These are phyloP conservation scores for Periophthalmus magnuspinnatus DNA, from an alignment of 2,797 vertebrate genomes.

Conservation along the genomic window DNA sequence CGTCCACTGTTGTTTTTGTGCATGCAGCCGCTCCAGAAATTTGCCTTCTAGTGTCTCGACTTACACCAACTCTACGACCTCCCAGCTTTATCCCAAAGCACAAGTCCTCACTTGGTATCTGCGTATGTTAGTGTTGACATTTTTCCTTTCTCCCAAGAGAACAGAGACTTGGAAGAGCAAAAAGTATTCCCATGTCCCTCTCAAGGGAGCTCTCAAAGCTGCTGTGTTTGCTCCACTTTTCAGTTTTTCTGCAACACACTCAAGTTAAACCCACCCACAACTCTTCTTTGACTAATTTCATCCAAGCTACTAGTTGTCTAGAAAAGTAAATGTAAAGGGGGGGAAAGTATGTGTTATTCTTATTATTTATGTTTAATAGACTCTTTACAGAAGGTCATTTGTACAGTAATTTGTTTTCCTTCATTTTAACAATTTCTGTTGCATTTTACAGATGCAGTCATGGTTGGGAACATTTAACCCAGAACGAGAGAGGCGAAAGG, in stretches of 20 bases:
- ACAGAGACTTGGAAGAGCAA: constrained; percentile 51
- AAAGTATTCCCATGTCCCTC: constrained; percentile 66
- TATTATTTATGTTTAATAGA: neutral
- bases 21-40: constrained; percentile 53
- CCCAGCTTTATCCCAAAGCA: constrained; percentile 27
- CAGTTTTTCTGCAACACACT: constrained; percentile 31
- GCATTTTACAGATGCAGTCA: constrained; percentile 79
- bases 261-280: constrained; percentile 19
- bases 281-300: constrained; percentile 28
- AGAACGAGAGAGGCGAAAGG: constrained; percentile 82
- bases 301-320: constrained; percentile 47
- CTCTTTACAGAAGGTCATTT: neutral
- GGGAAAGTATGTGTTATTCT: neutral
- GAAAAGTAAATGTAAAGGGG: neutral
- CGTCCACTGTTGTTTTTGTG: constrained; percentile 39
- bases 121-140: constrained; percentile 60
- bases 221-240: constrained; percentile 54
- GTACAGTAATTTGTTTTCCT: neutral
- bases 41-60: constrained; percentile 53
- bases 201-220: constrained; percentile 58
- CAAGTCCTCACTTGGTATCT: constrained; percentile 43
- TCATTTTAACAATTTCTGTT: constrained; percentile 1
- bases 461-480: constrained; percentile 83
- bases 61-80: constrained; percentile 55
- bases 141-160: constrained; percentile 60